Conservation (phyloP, 2,113 vertebrate species). For the Mormyrus iriodes region DNA sequence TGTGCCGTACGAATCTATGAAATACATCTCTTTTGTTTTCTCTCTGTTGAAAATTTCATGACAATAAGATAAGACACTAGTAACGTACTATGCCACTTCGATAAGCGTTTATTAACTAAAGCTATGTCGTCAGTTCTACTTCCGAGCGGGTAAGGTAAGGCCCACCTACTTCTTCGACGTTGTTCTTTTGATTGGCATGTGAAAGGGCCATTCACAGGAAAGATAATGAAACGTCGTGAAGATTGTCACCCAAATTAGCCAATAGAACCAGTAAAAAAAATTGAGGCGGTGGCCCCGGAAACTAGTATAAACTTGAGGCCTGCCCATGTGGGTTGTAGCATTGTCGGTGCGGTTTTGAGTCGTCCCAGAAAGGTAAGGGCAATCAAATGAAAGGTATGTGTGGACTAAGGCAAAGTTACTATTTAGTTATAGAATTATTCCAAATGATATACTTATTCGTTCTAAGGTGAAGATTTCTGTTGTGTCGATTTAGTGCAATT, state of each 20-base stretch:
- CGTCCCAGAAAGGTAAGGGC: conserved; percentile 41
- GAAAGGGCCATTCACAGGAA: neutral
- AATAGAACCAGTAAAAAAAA: conserved; percentile 29
- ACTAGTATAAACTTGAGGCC: conserved; percentile 52
- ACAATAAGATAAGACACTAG: neutral
- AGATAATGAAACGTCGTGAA: neutral
- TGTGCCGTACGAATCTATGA: neutral
- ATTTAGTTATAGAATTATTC: neutral
- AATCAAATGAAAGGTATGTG: rapidly evolving
- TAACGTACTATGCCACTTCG: neutral
- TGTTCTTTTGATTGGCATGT: neutral
- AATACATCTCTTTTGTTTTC: neutral
- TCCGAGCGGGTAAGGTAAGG: conserved; percentile 3
- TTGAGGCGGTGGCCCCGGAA: conserved; percentile 48
- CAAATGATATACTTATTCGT: neutral
- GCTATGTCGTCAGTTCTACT: neutral
- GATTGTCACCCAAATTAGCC: conserved; percentile 24
- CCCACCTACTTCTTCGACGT: neutral
- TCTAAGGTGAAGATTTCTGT: neutral
- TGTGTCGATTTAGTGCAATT: neutral
- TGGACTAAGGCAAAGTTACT: neutral
- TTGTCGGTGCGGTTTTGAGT: conserved; percentile 22
- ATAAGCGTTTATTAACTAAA: neutral
- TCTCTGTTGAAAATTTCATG: neutral
- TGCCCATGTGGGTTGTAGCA: conserved; percentile 52